A percentile compares a stretch with the other conserved stretches of the same genome.
Evolutionary conservation across 2,113 vertebrate species (phyloP).

Genomic region (Marcusenius ussheri): DNA sequence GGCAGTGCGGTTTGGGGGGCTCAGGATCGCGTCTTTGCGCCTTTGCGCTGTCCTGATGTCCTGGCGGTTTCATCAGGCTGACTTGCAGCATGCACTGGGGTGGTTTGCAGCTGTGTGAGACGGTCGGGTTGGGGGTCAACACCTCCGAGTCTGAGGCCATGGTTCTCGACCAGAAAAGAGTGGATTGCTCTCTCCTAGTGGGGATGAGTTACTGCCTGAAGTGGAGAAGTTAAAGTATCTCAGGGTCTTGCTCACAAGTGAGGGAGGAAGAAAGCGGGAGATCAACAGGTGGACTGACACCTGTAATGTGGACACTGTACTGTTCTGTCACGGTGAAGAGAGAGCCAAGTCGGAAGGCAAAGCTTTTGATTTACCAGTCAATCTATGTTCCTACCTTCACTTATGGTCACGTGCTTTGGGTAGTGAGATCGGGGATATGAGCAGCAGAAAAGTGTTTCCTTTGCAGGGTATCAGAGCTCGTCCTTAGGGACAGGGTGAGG

Average conservation of each 20-base stretch:
- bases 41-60: not conserved
- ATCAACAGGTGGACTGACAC: not conserved
- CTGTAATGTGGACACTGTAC: not conserved
- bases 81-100: not conserved
- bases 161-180: too few relatives aligned
- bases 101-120: too few relatives aligned
- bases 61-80: not conserved
- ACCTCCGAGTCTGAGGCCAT: too few relatives aligned
- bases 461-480: not conserved
- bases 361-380: not conserved
- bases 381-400: not conserved
- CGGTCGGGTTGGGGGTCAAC: too few relatives aligned
- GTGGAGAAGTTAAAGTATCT: too few relatives aligned
- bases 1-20: not conserved
- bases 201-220: too few relatives aligned
- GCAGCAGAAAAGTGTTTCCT: not conserved
- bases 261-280: not conserved
- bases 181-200: too few relatives aligned
- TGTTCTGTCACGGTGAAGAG: not conserved
- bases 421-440: not conserved
- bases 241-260: not conserved
- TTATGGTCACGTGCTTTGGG: not conserved
- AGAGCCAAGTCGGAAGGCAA: not conserved
- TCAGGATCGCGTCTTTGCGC: not conserved
- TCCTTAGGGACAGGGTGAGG: not conserved